Conservation (phyloP, 2,113 vertebrate species). For the Heterocephalus glaber region DNA sequence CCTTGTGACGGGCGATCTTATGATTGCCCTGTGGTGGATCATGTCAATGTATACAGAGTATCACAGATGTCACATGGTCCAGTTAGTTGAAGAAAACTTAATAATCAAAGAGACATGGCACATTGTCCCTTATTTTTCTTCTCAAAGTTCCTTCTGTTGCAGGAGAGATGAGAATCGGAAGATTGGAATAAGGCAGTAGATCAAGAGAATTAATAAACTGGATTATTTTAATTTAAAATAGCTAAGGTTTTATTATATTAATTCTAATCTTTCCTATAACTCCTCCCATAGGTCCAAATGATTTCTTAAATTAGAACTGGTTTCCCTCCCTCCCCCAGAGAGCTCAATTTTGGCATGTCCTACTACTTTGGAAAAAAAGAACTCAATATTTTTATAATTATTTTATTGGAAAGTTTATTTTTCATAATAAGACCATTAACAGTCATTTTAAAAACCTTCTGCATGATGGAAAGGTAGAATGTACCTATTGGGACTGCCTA, state of each 20-base stretch:
- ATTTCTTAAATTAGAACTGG: slow-evolving; percentile 25
- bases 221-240: slow-evolving; percentile 6
- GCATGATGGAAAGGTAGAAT: not conserved
- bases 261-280: not conserved
- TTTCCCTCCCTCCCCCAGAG: not conserved
- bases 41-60: not conserved
- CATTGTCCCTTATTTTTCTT: not conserved
- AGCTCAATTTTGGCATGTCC: not conserved
- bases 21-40: too few species aligned
- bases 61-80: not conserved
- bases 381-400: slow-evolving; percentile 4
- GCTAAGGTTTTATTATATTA: not conserved
- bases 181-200: not conserved
- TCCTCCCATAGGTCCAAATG: not conserved
- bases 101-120: not conserved
- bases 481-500: not conserved
- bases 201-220: not conserved
- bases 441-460: not conserved
- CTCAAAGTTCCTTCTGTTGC: not conserved
- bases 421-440: not conserved
- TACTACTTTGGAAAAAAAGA: not conserved
- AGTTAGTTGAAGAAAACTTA: not conserved
- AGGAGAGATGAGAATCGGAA: not conserved
- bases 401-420: slow-evolving; percentile 44
- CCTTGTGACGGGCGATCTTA: not conserved